These are phyloP conservation scores for Chlamydotis undulata DNA, from an alignment of 2,113 vertebrate species.

Conservation along the genomic window DNA sequence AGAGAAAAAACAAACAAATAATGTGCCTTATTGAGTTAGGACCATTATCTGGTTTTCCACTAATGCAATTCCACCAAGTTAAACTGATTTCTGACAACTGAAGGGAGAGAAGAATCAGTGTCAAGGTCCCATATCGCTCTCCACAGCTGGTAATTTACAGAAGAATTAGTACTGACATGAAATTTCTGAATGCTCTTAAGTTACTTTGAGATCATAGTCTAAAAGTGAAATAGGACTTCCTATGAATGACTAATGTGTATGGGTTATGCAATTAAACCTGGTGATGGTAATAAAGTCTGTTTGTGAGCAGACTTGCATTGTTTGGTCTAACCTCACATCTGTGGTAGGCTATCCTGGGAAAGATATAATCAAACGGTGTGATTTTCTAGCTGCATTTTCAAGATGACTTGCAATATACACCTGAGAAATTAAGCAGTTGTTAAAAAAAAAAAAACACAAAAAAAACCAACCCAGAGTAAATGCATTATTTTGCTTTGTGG, in stretches of 20 bases:
- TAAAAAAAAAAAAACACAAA: neutral
- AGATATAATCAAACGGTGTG: neutral
- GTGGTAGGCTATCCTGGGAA: neutral
- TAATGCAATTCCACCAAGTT: neutral
- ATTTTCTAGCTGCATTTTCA: neutral
- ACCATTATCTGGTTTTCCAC: neutral
- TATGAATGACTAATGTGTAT: neutral
- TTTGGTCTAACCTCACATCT: neutral
- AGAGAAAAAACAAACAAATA: neutral
- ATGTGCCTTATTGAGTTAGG: neutral
- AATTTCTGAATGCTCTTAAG: neutral
- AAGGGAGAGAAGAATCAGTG: neutral
- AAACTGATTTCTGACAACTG: neutral
- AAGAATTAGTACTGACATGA: neutral
- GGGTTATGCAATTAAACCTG: neutral
- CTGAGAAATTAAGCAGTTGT: neutral
- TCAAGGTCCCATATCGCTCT: neutral
- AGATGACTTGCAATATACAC: neutral
- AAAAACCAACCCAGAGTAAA: neutral
- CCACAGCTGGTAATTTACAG: neutral
- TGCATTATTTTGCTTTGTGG: neutral
- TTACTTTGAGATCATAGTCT: neutral
- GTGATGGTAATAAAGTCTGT: neutral
- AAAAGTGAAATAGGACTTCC: neutral
- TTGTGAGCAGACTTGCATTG: neutral